phyloP scores from a whole-genome alignment of 2,797 vertebrate species.

The Sebastes itinus region DNA sequence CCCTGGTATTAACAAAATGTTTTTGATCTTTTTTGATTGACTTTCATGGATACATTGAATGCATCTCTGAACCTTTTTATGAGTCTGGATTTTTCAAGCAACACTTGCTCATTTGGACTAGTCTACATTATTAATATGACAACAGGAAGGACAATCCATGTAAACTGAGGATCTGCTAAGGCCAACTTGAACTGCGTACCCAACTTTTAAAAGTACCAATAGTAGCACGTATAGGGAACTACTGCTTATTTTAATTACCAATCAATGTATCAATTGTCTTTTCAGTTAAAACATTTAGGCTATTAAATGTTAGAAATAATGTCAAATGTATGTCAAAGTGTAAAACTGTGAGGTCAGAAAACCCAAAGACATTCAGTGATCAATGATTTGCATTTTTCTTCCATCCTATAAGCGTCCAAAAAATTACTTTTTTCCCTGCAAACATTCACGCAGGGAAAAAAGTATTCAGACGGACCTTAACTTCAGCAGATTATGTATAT shows the following conservation, averaged over 20 bases:
- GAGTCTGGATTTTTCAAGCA: neutral
- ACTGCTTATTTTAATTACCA: neutral
- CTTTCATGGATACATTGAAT: neutral
- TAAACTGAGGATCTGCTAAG: neutral
- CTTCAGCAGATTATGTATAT: too few species aligned
- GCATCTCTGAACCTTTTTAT: neutral
- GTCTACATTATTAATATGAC: conserved; percentile 24
- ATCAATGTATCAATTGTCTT: neutral
- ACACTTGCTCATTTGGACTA: neutral
- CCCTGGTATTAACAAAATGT: neutral
- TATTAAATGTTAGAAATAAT: neutral
- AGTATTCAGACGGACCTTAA: too few species aligned
- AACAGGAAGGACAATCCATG: neutral
- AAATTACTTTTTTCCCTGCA: too few species aligned
- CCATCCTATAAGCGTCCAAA: neutral
- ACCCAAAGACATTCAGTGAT: neutral
- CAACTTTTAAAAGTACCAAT: neutral
- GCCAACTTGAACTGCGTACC: neutral
- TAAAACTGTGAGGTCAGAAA: neutral
- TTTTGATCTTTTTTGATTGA: neutral
- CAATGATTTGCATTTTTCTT: neutral
- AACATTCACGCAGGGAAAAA: too few species aligned
- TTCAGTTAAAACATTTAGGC: neutral
- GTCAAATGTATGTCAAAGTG: neutral
- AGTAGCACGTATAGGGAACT: neutral